Evolutionary conservation across 2,113 vertebrate species (phyloP).

Genomic region (Alethe castanea): DNA sequence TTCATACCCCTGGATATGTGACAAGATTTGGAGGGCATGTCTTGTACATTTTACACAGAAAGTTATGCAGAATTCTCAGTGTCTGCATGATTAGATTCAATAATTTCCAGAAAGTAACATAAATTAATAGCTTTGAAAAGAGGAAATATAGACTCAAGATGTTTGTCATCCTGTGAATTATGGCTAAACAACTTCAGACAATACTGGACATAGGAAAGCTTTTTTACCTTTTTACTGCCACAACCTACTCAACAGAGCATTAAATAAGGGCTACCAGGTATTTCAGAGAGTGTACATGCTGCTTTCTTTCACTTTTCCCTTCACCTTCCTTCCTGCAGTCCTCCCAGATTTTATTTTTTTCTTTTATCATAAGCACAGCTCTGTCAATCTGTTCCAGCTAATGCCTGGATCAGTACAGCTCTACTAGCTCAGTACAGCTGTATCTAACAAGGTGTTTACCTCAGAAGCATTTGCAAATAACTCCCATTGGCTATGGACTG

Average conservation of each 20-base stretch:
- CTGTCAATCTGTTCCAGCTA: neutral
- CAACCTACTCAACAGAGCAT: neutral
- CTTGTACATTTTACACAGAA: neutral
- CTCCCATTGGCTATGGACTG: neutral
- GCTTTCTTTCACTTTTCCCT: neutral
- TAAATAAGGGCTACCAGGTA: neutral
- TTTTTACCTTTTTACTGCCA: neutral
- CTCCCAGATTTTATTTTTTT: neutral
- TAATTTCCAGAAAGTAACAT: neutral
- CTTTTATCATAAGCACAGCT: neutral
- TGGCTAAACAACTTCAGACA: neutral
- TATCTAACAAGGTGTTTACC: conserved; percentile 1
- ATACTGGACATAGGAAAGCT: neutral
- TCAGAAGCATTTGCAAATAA: neutral
- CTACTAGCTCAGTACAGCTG: neutral
- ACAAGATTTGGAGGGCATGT: neutral
- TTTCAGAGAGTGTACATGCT: neutral
- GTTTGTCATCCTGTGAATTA: neutral
- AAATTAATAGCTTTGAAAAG: neutral
- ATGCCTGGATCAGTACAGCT: neutral
- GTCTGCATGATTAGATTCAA: neutral
- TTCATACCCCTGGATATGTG: neutral
- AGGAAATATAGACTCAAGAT: neutral
- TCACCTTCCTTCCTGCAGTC: neutral
- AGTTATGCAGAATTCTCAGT: neutral